A percentile compares a stretch with the other conserved stretches of the same genome.
These are phyloP conservation scores for Acromyrmex echinatior DNA, from an alignment of 1,140 invertebrate species.

Conservation along the genomic window DNA sequence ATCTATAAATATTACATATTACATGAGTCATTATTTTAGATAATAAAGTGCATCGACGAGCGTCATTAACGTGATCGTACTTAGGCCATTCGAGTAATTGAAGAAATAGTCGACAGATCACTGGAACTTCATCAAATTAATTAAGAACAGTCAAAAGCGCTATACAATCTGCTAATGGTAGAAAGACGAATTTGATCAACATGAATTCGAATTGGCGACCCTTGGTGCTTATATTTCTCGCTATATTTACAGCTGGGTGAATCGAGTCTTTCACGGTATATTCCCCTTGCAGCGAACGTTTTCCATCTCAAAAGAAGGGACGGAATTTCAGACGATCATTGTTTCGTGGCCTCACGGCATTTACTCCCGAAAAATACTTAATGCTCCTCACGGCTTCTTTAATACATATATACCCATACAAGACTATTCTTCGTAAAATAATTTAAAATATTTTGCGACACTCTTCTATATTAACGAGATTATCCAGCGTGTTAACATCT, in stretches of 20 bases:
- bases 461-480: not conserved
- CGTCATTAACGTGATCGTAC: slow-evolving; percentile 3
- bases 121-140: slow-evolving; percentile 80
- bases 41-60: not conserved
- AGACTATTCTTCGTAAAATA: slow-evolving; percentile 1
- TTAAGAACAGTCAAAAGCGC: slow-evolving; percentile 73
- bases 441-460: slow-evolving; percentile 34
- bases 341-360: slow-evolving; percentile 57
- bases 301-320: slow-evolving; percentile 63
- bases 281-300: slow-evolving; percentile 46
- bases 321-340: slow-evolving; percentile 65
- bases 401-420: not conserved
- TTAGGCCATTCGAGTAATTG: slow-evolving; percentile 75
- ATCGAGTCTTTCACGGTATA: slow-evolving; percentile 63
- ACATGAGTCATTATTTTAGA: not conserved
- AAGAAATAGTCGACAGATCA: slow-evolving; percentile 76
- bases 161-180: slow-evolving; percentile 84
- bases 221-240: slow-evolving; percentile 42
- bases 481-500: not conserved
- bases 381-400: slow-evolving; percentile 26
- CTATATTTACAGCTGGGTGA: slow-evolving; percentile 63
- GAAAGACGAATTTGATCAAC: slow-evolving; percentile 74
- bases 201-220: slow-evolving; percentile 78
- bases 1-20: not conserved
- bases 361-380: slow-evolving; percentile 54